Conservation (phyloP, 2,888 invertebrate species). For the Lycophotia porphyrea region DNA sequence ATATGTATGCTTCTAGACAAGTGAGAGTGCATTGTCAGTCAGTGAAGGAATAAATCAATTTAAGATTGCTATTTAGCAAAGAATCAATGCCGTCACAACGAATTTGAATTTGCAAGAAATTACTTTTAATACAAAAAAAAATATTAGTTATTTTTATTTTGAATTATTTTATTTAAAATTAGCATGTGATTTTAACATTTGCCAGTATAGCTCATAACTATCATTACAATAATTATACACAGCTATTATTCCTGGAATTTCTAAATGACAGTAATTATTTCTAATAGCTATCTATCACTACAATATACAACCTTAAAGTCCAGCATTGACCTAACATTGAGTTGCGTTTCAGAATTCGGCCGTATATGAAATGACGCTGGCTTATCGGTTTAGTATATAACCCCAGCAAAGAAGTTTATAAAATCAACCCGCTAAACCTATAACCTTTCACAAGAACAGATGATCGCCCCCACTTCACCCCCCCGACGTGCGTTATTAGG, state of each 20-base stretch:
- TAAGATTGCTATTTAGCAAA: too few species aligned
- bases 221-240: not conserved
- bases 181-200: not conserved
- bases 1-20: too few species aligned
- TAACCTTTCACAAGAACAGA: constrained; percentile 46
- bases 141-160: too few species aligned
- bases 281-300: not conserved
- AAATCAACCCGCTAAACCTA: constrained; percentile 44
- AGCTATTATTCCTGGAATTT: not conserved
- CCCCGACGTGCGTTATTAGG: constrained; percentile 23
- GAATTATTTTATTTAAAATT: not conserved
- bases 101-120: too few species aligned
- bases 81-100: too few species aligned
- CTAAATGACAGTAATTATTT: not conserved
- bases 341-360: not conserved
- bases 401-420: constrained; percentile 42
- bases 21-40: too few species aligned
- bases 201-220: not conserved
- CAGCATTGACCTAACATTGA: not conserved
- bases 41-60: too few species aligned
- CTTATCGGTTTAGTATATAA: constrained; percentile 26
- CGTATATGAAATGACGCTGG: not conserved
- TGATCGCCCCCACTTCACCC: constrained; percentile 34
- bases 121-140: too few species aligned
- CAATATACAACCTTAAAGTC: not conserved